Evolutionary conservation across 92 coral and sea anemone species (phyloP).

Genomic region (Paragorgia papillata): DNA sequence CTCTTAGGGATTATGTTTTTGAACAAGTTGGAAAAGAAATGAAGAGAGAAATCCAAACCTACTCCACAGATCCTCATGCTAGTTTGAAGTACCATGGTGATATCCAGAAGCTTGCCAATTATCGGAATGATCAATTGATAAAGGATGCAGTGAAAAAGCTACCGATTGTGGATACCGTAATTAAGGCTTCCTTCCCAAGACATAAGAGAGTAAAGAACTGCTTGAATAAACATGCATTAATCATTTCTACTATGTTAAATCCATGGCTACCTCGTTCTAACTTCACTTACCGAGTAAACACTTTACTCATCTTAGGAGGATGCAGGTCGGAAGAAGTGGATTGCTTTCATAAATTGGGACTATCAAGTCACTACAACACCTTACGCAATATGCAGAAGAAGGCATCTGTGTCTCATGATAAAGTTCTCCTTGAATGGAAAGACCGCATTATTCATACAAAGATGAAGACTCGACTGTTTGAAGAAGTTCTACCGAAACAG

Average conservation of each 20-base stretch:
- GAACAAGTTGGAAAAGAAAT: constrained; percentile 42
- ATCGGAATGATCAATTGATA: constrained; percentile 34
- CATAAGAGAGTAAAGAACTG: constrained; percentile 21
- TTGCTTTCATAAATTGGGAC: too few species aligned
- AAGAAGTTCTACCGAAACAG: constrained; percentile 41
- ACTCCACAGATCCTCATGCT: constrained; percentile 38
- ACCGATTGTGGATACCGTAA: constrained; percentile 21
- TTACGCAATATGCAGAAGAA: constrained; percentile 53
- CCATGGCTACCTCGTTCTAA: too few species aligned
- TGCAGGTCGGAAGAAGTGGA: constrained; percentile 46
- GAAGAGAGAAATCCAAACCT: constrained; percentile 44
- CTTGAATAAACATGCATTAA: constrained; percentile 18
- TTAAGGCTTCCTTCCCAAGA: constrained; percentile 25
- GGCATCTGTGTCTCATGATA: not conserved
- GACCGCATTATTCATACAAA: too few species aligned
- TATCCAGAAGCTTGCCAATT: constrained; percentile 46
- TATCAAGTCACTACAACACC: constrained; percentile 49
- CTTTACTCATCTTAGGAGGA: constrained; percentile 44
- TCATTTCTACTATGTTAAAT: too few species aligned
- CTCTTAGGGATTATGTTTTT: constrained; percentile 27
- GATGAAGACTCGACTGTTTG: too few species aligned
- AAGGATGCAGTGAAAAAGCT: constrained; percentile 18
- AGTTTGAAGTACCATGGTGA: constrained; percentile 33
- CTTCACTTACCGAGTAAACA: constrained; percentile 25
- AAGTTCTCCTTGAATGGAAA: too few species aligned